These are phyloP conservation scores for Sebastes kiyomatsui DNA, from an alignment of 2,797 vertebrate species.

Conservation along the genomic window DNA sequence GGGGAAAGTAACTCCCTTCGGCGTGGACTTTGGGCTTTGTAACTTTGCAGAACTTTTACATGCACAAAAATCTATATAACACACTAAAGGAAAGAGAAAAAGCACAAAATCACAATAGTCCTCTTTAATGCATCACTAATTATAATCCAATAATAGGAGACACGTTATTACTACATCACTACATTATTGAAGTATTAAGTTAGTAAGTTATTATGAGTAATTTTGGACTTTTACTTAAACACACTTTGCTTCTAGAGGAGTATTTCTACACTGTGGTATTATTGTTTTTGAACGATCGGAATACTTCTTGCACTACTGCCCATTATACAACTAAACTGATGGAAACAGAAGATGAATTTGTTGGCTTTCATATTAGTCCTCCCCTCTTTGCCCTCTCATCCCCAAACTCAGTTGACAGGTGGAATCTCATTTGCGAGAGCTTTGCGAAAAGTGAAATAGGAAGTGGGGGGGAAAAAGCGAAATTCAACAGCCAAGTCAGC, in stretches of 20 bases:
- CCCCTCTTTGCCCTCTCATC: not conserved
- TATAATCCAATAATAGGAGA: not conserved
- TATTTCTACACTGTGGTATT: not conserved
- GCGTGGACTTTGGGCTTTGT: no score
- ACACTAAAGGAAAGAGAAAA: no score
- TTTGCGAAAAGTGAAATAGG: slow-evolving; percentile 49
- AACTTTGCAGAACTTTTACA: no score
- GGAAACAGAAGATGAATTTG: not conserved
- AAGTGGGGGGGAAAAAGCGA: slow-evolving; percentile 8
- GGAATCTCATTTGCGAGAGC: slow-evolving; percentile 62
- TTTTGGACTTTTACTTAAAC: not conserved
- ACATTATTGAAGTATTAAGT: not conserved
- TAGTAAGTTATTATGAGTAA: no score
- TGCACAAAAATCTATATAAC: rapidly evolving
- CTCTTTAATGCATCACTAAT: not conserved
- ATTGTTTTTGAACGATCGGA: not conserved
- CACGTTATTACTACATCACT: not conserved
- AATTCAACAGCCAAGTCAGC: slow-evolving; percentile 64
- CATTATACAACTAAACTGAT: not conserved
- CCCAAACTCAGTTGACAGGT: slow-evolving; percentile 53
- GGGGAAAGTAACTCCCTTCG: no score
- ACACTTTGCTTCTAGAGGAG: no score
- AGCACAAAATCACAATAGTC: no score
- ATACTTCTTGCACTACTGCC: not conserved
- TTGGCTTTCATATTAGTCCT: not conserved